phyloP scores from a whole-genome alignment of 1,140 invertebrate species.

The Gerris buenoi region DNA sequence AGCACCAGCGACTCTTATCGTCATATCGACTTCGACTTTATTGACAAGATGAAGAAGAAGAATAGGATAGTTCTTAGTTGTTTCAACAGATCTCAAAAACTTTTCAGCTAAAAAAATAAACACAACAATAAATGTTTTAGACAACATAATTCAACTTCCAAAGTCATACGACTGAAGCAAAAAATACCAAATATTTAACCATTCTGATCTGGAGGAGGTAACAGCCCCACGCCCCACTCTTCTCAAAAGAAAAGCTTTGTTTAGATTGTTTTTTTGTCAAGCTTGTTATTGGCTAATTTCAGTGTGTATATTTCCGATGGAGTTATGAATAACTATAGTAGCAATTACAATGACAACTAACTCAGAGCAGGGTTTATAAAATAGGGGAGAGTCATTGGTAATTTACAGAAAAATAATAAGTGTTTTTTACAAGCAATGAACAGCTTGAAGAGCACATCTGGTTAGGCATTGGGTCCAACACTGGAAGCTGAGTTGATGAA shows the following conservation, averaged over 20 bases:
- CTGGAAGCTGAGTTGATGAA: too few species aligned
- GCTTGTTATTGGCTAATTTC: not conserved
- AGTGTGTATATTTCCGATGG: too few species aligned
- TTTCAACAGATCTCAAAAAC: conserved; percentile 77
- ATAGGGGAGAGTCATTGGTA: too few species aligned
- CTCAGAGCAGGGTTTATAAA: too few species aligned
- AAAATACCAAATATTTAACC: not conserved
- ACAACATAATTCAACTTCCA: not conserved
- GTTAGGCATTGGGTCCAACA: too few species aligned
- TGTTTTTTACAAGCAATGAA: too few species aligned
- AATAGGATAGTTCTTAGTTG: conserved; percentile 79
- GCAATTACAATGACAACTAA: too few species aligned
- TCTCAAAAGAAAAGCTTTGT: not conserved
- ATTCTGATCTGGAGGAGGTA: not conserved
- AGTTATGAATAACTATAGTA: too few species aligned
- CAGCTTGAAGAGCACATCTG: too few species aligned
- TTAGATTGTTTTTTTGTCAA: not conserved
- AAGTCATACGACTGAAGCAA: too few species aligned
- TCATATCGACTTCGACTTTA: conserved; percentile 57
- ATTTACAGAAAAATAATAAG: too few species aligned
- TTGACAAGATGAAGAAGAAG: conserved; percentile 71
- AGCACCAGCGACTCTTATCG: conserved; percentile 71
- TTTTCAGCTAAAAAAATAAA: conserved; percentile 61
- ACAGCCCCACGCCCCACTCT: not conserved
- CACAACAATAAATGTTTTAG: not conserved